Evolutionary conservation across 2,797 vertebrate genomes (phyloP).

Genomic region (Trichosurus vulpecula): DNA sequence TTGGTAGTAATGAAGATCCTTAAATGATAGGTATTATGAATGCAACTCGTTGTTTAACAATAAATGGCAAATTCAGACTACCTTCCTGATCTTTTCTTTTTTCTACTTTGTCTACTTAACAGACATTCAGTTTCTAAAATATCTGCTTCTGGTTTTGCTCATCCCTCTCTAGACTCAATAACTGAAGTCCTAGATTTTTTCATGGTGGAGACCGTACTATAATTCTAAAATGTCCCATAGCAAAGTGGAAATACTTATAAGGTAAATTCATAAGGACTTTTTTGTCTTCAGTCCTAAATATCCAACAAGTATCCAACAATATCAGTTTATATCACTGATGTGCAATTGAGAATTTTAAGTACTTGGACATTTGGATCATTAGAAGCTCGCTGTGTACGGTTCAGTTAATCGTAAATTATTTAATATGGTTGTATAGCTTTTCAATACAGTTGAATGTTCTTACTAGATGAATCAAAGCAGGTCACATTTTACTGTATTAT

Average conservation of each 20-base stretch:
- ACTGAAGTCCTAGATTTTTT: neutral
- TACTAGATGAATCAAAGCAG: constrained; percentile 65
- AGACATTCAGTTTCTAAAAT: neutral
- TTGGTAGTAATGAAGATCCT: constrained; percentile 21
- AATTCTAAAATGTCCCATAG: neutral
- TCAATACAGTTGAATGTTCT: constrained; percentile 42
- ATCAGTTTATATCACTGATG: neutral
- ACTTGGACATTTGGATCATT: constrained; percentile 52
- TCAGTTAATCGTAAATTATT: constrained; percentile 64
- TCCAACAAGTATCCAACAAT: neutral
- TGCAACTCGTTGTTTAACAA: constrained; percentile 23
- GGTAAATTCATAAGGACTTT: neutral
- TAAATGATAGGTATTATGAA: constrained; percentile 38
- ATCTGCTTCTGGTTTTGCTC: neutral
- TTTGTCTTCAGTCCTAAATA: neutral
- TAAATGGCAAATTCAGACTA: neutral
- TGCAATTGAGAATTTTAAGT: neutral
- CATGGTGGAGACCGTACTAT: neutral
- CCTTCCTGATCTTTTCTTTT: neutral
- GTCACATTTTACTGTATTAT: constrained; percentile 47
- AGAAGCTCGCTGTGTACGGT: constrained; percentile 55
- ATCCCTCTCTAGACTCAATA: neutral
- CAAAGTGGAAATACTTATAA: neutral
- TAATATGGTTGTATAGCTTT: constrained; percentile 64
- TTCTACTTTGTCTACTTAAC: neutral